Conservation (phyloP, 1,140 invertebrate species). For the Eufriesea mexicana region DNA sequence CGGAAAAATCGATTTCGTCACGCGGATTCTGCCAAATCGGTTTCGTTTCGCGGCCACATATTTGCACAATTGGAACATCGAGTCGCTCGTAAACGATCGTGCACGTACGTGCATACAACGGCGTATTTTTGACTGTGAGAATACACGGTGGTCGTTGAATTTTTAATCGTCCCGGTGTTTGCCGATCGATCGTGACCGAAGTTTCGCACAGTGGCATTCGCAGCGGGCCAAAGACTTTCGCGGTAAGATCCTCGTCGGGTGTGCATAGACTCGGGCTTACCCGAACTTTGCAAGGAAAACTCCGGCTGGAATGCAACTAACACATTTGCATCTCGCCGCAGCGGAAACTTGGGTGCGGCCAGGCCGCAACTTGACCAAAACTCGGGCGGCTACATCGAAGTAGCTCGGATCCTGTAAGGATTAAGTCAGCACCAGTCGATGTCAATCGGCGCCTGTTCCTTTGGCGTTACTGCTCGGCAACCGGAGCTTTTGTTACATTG, state of each 20-base stretch:
- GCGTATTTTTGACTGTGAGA: not conserved
- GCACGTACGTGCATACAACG: too few species aligned
- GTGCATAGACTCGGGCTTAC: conserved; percentile 20
- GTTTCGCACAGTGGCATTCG: not conserved
- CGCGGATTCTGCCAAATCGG: too few species aligned
- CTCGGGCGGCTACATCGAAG: conserved; percentile 59
- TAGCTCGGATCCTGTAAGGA: conserved; percentile 48
- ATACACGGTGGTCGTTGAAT: not conserved
- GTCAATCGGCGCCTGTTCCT: conserved; percentile 32
- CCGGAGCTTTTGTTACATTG: not conserved
- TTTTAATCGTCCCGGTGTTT: conserved; percentile 20
- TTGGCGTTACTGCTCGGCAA: not conserved
- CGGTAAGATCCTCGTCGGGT: not conserved
- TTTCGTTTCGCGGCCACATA: too few species aligned
- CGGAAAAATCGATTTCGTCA: too few species aligned
- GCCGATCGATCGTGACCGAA: not conserved
- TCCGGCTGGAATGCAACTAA: conserved; percentile 66
- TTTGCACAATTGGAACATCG: too few species aligned
- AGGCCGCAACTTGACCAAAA: conserved; percentile 65
- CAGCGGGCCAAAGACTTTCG: not conserved
- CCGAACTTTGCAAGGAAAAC: conserved; percentile 61
- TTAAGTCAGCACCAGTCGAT: conserved; percentile 59
- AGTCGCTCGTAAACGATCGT: too few species aligned
- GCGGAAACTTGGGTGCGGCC: conserved; percentile 57
- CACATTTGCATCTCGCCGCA: conserved; percentile 64